Conservation (phyloP, 2,113 vertebrate genomes). For the Phocoena sinus region DNA sequence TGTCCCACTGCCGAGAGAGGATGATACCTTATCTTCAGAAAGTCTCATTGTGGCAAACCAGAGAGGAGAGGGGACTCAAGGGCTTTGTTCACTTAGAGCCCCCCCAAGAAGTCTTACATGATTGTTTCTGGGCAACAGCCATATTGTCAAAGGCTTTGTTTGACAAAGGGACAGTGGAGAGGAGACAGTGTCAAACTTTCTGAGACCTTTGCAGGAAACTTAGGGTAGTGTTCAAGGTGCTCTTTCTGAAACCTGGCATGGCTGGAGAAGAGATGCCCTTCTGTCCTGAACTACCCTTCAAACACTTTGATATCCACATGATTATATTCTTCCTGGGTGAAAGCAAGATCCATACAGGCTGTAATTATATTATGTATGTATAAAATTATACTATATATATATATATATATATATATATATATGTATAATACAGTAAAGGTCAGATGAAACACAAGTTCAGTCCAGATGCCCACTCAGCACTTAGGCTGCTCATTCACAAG, state of each 20-base stretch:
- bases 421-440: neutral
- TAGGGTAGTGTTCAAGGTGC: neutral
- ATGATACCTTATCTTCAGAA: neutral
- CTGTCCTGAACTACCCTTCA: neutral
- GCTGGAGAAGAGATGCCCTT: neutral
- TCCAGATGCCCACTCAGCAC: neutral
- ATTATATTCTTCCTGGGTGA: neutral
- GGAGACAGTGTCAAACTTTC: neutral
- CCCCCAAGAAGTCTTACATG: neutral
- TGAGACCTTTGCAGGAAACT: neutral
- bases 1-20: neutral
- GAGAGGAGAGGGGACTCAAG: neutral
- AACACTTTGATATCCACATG: fast-evolving
- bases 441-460: neutral
- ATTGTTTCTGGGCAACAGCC: neutral
- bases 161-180: neutral
- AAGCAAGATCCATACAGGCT: neutral
- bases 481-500: neutral
- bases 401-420: neutral
- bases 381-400: neutral
- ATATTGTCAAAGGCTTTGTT: neutral
- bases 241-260: neutral
- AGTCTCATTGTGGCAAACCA: neutral
- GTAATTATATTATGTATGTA: neutral
- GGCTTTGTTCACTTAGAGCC: neutral